Evolutionary conservation across 2,888 invertebrate species (phyloP).

Genomic region (Allygus modestus): DNA sequence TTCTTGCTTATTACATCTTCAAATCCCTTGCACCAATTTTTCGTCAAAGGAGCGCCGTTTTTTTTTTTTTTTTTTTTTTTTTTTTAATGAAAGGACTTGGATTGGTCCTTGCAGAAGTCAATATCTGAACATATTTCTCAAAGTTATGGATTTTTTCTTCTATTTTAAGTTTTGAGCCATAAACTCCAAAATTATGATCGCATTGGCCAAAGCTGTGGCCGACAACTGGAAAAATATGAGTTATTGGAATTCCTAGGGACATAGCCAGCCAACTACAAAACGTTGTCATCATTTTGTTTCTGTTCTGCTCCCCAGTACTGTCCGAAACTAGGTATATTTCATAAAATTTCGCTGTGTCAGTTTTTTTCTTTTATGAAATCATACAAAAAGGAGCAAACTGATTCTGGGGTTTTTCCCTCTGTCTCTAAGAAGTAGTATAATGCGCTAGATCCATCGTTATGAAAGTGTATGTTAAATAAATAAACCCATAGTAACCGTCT

Average conservation of each 20-base stretch:
- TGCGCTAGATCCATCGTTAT: slow-evolving; percentile 57
- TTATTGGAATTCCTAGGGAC: slow-evolving; percentile 32
- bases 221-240: slow-evolving; percentile 56
- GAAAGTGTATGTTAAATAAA: slow-evolving; percentile 61
- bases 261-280: slow-evolving; percentile 60
- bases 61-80: slow-evolving; percentile 54
- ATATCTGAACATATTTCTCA: slow-evolving; percentile 50
- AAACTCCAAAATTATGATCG: slow-evolving; percentile 57
- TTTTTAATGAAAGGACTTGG: slow-evolving; percentile 52
- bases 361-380: slow-evolving; percentile 46
- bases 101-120: slow-evolving; percentile 47
- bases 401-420: slow-evolving; percentile 48
- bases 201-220: slow-evolving; percentile 54
- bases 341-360: not conserved
- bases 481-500: slow-evolving; percentile 59
- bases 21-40: slow-evolving; percentile 57
- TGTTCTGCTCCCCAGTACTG: slow-evolving; percentile 52
- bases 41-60: slow-evolving; percentile 56
- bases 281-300: slow-evolving; percentile 41
- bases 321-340: slow-evolving; percentile 52
- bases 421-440: slow-evolving; percentile 62
- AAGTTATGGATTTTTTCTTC: slow-evolving; percentile 58
- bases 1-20: slow-evolving; percentile 31
- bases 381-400: slow-evolving; percentile 55
- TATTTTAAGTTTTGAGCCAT: slow-evolving; percentile 43